These are phyloP conservation scores for Botia almorhae DNA, from an alignment of 2,797 vertebrate genomes.

Conservation along the genomic window DNA sequence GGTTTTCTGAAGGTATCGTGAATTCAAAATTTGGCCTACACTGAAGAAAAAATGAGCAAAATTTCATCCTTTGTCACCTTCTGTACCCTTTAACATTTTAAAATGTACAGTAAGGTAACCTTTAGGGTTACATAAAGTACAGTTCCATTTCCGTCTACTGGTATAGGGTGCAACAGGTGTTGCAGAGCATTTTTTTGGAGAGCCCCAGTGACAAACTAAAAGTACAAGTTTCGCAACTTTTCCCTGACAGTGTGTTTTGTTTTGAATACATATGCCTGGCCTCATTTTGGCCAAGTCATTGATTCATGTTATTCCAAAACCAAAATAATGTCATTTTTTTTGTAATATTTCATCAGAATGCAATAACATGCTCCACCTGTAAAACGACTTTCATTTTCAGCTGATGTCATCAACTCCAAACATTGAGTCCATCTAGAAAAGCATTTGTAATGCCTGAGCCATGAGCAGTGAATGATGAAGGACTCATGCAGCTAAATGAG, in stretches of 20 bases:
- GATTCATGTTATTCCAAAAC: neutral
- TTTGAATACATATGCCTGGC: constrained; percentile 1
- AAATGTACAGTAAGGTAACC: neutral
- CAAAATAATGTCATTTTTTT: too few relatives aligned
- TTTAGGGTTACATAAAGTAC: neutral
- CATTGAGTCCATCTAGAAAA: neutral
- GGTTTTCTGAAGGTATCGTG: constrained; percentile 12
- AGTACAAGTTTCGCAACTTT: neutral
- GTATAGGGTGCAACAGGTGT: neutral
- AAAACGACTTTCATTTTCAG: neutral
- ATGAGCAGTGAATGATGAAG: constrained; percentile 42
- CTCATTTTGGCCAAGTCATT: constrained; percentile 2
- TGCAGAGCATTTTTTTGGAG: too few relatives aligned
- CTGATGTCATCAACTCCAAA: neutral
- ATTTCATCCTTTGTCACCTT: too few relatives aligned
- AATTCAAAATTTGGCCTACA: constrained; percentile 12
- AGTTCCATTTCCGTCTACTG: neutral
- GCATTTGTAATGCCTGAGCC: constrained; percentile 18
- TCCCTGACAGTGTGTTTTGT: neutral
- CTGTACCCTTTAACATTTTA: too few relatives aligned
- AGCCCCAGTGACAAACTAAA: too few relatives aligned
- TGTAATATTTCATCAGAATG: constrained; percentile 15
- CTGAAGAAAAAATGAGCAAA: too few relatives aligned
- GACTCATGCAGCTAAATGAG: constrained; percentile 37
- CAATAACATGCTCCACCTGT: constrained; percentile 1